Evolutionary conservation across 2,888 invertebrate genomes (phyloP).

Genomic region (Diarsia dahlii): DNA sequence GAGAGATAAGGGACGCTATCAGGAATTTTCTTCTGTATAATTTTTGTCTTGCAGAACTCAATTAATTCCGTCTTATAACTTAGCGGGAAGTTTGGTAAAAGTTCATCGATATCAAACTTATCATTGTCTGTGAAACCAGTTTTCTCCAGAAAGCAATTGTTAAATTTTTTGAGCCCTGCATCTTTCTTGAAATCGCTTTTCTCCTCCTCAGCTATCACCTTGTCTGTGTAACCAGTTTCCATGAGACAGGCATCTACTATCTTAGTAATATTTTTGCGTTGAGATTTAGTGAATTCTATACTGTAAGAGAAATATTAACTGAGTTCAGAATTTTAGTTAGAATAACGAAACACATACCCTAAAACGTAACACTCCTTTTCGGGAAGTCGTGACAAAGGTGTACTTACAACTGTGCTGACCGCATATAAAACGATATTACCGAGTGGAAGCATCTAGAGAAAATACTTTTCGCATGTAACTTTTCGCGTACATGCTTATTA

Average conservation of each 20-base stretch:
- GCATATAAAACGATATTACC: neutral
- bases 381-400: too few species aligned
- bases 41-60: neutral
- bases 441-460: neutral
- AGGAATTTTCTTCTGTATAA: neutral
- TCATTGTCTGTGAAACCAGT: neutral
- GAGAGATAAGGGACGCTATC: neutral
- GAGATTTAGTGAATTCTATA: neutral
- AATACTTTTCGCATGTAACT: neutral
- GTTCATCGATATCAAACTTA: neutral
- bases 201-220: slow-evolving; percentile 1
- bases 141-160: neutral
- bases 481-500: neutral
- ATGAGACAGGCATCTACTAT: neutral
- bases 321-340: too few species aligned
- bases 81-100: neutral
- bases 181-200: neutral
- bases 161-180: neutral
- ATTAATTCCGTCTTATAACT: neutral
- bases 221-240: slow-evolving; percentile 5
- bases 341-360: too few species aligned
- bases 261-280: neutral
- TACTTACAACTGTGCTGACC: neutral
- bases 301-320: neutral
- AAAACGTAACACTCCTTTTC: too few species aligned